These are phyloP conservation scores for Oryzias sinensis DNA, from an alignment of 2,797 vertebrate species.

Conservation along the genomic window DNA sequence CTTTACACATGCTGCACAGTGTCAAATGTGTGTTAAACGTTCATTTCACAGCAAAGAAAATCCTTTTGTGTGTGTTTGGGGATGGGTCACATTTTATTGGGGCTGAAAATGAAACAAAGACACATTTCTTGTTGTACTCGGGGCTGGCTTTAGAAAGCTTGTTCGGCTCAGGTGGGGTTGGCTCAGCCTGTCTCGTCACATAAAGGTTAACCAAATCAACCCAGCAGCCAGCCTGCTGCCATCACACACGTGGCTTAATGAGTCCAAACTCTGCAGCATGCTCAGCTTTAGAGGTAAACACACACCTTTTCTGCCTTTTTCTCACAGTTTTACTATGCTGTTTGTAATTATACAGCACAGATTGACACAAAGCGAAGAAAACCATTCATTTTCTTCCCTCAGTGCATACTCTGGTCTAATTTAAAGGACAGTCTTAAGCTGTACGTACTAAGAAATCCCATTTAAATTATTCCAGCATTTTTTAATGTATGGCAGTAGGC, in stretches of 20 bases:
- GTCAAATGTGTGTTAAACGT: too few species aligned
- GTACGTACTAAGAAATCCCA: background rate
- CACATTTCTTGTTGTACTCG: slow-evolving; percentile 7
- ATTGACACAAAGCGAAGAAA: slow-evolving; percentile 1
- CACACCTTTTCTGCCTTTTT: slow-evolving; percentile 5
- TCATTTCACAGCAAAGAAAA: too few species aligned
- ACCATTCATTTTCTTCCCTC: slow-evolving; percentile 9
- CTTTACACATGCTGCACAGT: too few species aligned
- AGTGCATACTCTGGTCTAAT: slow-evolving; percentile 1
- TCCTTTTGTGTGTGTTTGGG: too few species aligned
- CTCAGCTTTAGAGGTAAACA: slow-evolving; percentile 24
- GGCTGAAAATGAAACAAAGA: background rate
- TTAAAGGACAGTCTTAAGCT: slow-evolving; percentile 24
- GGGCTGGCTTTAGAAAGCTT: slow-evolving; percentile 27
- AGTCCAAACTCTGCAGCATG: slow-evolving; percentile 51
- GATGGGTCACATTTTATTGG: background rate
- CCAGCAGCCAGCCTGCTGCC: slow-evolving; percentile 68
- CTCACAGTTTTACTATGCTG: slow-evolving; percentile 1
- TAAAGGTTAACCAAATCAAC: slow-evolving; percentile 77
- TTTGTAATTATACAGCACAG: slow-evolving; percentile 9
- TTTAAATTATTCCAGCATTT: background rate
- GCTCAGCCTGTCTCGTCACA: slow-evolving; percentile 34
- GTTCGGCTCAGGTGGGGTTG: slow-evolving; percentile 34
- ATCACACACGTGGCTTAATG: slow-evolving; percentile 68
- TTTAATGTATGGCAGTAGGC: too few species aligned